Conservation (phyloP, 2,113 vertebrate species). For the Oncorhynchus clarkii region DNA sequence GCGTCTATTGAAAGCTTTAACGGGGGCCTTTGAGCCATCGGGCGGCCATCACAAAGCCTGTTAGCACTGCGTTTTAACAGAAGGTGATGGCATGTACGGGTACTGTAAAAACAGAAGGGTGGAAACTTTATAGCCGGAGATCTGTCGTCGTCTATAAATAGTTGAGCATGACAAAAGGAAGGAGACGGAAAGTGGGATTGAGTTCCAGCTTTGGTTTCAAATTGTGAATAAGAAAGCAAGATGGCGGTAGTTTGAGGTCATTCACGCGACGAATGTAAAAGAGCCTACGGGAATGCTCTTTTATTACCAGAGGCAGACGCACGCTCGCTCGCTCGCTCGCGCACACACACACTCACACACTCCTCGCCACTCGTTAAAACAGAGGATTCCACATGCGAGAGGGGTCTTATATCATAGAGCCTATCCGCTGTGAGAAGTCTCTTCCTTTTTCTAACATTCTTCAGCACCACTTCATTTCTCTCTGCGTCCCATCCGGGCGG, state of each 20-base stretch:
- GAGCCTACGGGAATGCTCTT: constrained; percentile 63
- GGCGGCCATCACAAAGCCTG: constrained; percentile 61
- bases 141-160: constrained; percentile 43
- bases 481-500: not conserved
- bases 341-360: constrained; percentile 26
- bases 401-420: not conserved
- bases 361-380: not conserved
- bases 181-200: constrained; percentile 34
- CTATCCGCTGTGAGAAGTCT: too few species aligned
- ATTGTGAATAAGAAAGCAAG: constrained; percentile 65
- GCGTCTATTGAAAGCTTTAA: constrained; percentile 65
- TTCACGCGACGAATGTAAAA: constrained; percentile 69
- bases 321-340: not conserved
- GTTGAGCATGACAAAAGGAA: constrained; percentile 15
- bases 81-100: constrained; percentile 44
- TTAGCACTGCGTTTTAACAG: constrained; percentile 56
- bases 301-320: constrained; percentile 63
- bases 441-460: not conserved
- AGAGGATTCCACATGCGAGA: not conserved
- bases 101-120: constrained; percentile 62
- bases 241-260: constrained; percentile 66
- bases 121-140: constrained; percentile 60
- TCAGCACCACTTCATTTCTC: not conserved
- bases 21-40: constrained; percentile 52
- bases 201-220: constrained; percentile 50